Conservation (phyloP, 2,888 invertebrate species). For the Xanthia icteritia region DNA sequence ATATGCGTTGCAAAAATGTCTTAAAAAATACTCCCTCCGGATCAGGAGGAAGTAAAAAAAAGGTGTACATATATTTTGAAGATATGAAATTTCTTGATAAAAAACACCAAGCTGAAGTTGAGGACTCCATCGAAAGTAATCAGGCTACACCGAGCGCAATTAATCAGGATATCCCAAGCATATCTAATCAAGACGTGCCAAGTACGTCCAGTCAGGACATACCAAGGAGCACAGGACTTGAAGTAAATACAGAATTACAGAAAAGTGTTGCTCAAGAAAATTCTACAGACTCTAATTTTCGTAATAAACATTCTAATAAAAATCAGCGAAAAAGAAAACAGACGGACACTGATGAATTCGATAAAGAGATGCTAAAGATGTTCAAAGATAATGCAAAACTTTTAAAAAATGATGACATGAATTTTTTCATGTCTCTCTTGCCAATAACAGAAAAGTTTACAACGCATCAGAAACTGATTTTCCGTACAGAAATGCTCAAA, state of each 20-base stretch:
- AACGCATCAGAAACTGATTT: conserved; percentile 55
- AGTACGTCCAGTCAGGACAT: conserved; percentile 55
- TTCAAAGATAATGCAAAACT: conserved; percentile 56
- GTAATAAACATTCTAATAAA: conserved; percentile 57
- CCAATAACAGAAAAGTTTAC: conserved; percentile 57
- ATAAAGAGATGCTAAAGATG: conserved; percentile 53
- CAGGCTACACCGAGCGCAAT: conserved; percentile 56
- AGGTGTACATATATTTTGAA: conserved; percentile 58
- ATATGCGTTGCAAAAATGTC: conserved; percentile 38
- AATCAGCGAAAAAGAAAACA: conserved; percentile 57
- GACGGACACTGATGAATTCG: conserved; percentile 55
- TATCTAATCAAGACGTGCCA: conserved; percentile 60
- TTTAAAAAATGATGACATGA: conserved; percentile 50
- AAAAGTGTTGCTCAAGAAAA: conserved; percentile 56
- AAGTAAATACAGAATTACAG: conserved; percentile 58
- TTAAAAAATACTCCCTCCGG: conserved; percentile 50
- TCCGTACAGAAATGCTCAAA: conserved; percentile 57
- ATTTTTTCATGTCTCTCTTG: conserved; percentile 54
- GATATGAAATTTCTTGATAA: conserved; percentile 58
- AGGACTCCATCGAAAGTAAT: conserved; percentile 56
- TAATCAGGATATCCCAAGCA: conserved; percentile 57
- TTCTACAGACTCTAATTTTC: conserved; percentile 58
- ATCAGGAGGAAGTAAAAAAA: conserved; percentile 57
- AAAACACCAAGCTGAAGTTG: conserved; percentile 53
- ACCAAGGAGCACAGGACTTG: conserved; percentile 58